A percentile compares a stretch with the other conserved stretches of the same genome.
Evolutionary conservation across 2,113 vertebrate genomes (phyloP).

Genomic region (Sialia sialis): DNA sequence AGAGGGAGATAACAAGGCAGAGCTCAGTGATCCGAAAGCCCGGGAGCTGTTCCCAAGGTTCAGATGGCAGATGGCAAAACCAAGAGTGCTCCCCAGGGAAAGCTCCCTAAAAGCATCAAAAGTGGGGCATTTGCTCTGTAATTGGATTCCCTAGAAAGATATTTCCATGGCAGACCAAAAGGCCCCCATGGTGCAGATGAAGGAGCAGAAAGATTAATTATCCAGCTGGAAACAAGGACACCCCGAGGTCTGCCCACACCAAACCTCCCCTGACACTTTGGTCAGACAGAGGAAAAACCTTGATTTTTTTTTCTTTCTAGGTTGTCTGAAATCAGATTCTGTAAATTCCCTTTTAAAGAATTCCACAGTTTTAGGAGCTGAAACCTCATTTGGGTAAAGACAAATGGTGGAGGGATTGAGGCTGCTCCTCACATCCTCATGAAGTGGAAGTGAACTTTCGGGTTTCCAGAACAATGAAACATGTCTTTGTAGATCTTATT

Average conservation of each 20-base stretch:
- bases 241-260: background rate
- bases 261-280: background rate
- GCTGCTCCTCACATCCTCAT: background rate
- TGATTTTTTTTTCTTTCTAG: background rate
- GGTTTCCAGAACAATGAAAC: background rate
- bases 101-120: background rate
- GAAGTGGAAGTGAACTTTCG: rapidly evolving
- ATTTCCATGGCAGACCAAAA: background rate
- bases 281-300: background rate
- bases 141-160: background rate
- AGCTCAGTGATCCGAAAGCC: background rate
- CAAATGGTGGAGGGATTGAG: background rate
- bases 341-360: background rate
- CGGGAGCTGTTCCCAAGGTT: background rate
- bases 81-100: background rate
- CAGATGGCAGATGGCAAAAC: background rate
- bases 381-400: background rate
- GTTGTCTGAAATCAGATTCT: background rate
- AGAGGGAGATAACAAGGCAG: background rate
- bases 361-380: background rate
- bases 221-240: background rate
- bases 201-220: background rate
- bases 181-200: background rate
- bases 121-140: background rate
- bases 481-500: rapidly evolving